Conservation (phyloP, 2,888 invertebrate genomes). For the Mantis religiosa region DNA sequence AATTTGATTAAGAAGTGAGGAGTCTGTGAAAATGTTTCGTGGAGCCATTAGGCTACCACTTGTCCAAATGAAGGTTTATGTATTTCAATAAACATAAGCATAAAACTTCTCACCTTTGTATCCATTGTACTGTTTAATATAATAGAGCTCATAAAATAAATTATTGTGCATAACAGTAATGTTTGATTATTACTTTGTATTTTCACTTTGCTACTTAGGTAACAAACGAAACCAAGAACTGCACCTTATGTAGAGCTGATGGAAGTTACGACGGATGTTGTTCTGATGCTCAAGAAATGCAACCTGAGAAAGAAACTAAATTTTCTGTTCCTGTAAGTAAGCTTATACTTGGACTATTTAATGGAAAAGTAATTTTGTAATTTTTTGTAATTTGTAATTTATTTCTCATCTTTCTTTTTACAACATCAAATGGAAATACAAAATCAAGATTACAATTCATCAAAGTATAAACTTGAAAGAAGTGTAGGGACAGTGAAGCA, state of each 20-base stretch:
- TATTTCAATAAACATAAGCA: not conserved
- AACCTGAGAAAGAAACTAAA: not conserved
- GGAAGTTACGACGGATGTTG: not conserved
- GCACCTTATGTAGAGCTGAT: not conserved
- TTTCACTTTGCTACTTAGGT: not conserved
- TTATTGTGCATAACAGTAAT: too few relatives aligned
- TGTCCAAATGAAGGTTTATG: not conserved
- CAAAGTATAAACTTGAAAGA: too few relatives aligned
- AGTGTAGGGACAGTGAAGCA: too few relatives aligned
- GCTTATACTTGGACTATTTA: not conserved
- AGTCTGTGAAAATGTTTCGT: too few relatives aligned
- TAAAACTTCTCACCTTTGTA: not conserved
- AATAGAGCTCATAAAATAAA: not conserved
- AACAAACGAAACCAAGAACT: not conserved
- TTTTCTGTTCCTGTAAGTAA: not conserved
- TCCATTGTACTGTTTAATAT: not conserved
- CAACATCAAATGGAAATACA: too few relatives aligned
- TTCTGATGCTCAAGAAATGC: not conserved
- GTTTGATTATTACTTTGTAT: too few relatives aligned
- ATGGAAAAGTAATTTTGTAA: not conserved
- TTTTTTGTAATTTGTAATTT: too few relatives aligned
- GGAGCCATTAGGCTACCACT: too few relatives aligned
- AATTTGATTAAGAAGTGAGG: too few relatives aligned
- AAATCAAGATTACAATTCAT: too few relatives aligned
- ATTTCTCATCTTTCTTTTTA: too few relatives aligned